phyloP scores from a whole-genome alignment of 2,797 vertebrate species.

The Anableps anableps region DNA sequence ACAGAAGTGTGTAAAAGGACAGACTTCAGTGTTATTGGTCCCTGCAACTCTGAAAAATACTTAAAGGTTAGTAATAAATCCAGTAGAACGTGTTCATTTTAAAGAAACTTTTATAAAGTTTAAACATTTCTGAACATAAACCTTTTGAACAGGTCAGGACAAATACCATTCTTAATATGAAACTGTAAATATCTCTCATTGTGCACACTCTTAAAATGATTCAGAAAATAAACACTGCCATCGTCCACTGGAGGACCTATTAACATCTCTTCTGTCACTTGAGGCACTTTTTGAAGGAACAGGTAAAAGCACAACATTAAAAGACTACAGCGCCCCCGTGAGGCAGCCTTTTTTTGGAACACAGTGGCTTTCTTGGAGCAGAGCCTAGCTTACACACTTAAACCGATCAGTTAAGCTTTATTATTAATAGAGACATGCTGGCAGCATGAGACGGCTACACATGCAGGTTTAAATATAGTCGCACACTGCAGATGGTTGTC shows the following conservation, averaged over 20 bases:
- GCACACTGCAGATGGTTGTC: slow-evolving; percentile 54
- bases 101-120: slow-evolving; percentile 82
- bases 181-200: slow-evolving; percentile 82
- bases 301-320: slow-evolving; percentile 55
- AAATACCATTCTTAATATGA: slow-evolving; percentile 82
- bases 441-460: slow-evolving; percentile 71
- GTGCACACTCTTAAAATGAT: slow-evolving; percentile 76
- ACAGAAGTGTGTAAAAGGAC: neutral
- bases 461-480: slow-evolving; percentile 71
- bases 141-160: slow-evolving; percentile 76
- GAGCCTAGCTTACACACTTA: slow-evolving; percentile 58
- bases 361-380: slow-evolving; percentile 41
- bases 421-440: slow-evolving; percentile 63
- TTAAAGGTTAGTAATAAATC: neutral
- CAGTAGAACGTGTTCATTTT: slow-evolving; percentile 37
- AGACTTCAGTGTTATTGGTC: neutral
- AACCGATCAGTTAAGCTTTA: slow-evolving; percentile 60
- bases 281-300: slow-evolving; percentile 80
- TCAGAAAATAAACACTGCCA: slow-evolving; percentile 82
- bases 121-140: slow-evolving; percentile 79
- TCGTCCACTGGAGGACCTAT: slow-evolving; percentile 65
- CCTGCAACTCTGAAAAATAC: neutral
- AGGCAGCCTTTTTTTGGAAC: slow-evolving; percentile 55
- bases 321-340: slow-evolving; percentile 55
- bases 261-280: slow-evolving; percentile 57